Evolutionary conservation across 2,797 vertebrate species (phyloP).

Genomic region (Ispidina picta): DNA sequence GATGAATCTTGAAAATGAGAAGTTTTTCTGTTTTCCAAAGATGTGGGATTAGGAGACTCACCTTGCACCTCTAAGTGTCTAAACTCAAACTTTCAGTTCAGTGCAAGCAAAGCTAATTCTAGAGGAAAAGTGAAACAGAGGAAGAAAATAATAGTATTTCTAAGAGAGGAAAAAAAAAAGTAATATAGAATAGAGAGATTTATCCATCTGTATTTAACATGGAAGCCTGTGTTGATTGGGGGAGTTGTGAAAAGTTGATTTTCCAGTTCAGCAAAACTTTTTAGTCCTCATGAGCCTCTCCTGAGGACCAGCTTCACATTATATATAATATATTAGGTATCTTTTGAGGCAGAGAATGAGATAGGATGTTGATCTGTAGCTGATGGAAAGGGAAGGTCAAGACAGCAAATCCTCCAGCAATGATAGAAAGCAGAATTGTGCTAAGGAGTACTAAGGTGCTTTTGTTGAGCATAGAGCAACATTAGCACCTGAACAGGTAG

Average conservation of each 20-base stretch:
- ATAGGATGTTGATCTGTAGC: not conserved
- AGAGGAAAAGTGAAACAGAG: slow-evolving; percentile 1
- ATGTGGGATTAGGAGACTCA: not conserved
- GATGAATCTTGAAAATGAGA: not conserved
- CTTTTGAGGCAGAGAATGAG: not conserved
- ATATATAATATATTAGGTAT: not conserved
- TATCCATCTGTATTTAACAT: slow-evolving; percentile 15
- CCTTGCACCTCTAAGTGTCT: not conserved
- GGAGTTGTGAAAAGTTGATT: slow-evolving; percentile 61
- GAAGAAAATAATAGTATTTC: slow-evolving; percentile 27
- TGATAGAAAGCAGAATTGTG: not conserved
- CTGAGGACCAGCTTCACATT: not conserved
- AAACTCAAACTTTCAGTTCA: not conserved
- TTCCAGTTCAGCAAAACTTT: slow-evolving; percentile 64
- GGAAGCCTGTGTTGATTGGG: slow-evolving; percentile 38
- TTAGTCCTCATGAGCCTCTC: not conserved
- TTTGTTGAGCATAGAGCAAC: not conserved
- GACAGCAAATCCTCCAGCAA: not conserved
- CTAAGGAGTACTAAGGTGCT: not conserved
- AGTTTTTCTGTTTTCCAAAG: not conserved
- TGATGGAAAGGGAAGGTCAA: not conserved
- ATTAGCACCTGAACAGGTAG: not conserved
- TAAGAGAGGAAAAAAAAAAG: not conserved
- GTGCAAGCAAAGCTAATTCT: slow-evolving; percentile 9
- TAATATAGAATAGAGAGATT: not conserved